phyloP scores from a whole-genome alignment of 2,888 invertebrate species.

The Troides aeacus region DNA sequence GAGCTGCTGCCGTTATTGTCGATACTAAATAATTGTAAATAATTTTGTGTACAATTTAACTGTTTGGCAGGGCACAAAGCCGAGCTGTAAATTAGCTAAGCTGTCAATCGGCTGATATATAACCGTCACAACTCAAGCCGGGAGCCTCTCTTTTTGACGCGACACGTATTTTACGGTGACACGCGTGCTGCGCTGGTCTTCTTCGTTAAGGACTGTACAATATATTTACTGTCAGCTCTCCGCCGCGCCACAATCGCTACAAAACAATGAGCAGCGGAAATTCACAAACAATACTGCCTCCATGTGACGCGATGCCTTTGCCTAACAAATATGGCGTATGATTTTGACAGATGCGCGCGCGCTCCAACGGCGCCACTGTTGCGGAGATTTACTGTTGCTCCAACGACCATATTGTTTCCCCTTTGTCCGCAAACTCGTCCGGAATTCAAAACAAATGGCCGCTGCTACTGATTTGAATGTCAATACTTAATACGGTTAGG shows the following conservation, averaged over 20 bases:
- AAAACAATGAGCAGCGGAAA: conserved; percentile 27
- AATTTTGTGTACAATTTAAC: conserved; percentile 28
- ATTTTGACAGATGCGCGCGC: conserved; percentile 71
- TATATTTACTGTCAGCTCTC: conserved; percentile 24
- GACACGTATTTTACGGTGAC: background rate
- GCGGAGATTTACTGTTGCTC: conserved; percentile 73
- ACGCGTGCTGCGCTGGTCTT: background rate
- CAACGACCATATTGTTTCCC: conserved; percentile 68
- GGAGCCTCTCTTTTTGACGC: background rate
- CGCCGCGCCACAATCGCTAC: conserved; percentile 16
- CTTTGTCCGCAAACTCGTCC: conserved; percentile 63
- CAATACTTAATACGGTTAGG: conserved; percentile 73
- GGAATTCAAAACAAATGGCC: conserved; percentile 73
- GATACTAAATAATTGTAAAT: conserved; percentile 12
- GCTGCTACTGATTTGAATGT: conserved; percentile 77
- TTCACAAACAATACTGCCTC: conserved; percentile 18
- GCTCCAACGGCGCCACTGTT: conserved; percentile 73
- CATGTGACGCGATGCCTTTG: conserved; percentile 40
- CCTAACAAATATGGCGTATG: conserved; percentile 59
- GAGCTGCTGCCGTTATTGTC: too few species aligned
- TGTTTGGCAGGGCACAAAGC: conserved; percentile 31
- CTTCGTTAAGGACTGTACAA: conserved; percentile 9
- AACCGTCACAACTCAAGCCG: conserved; percentile 31
- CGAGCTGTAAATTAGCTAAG: conserved; percentile 28
- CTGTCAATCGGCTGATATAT: conserved; percentile 24